phyloP scores from a whole-genome alignment of 2,888 invertebrate species.

The Hylaea fasciaria region DNA sequence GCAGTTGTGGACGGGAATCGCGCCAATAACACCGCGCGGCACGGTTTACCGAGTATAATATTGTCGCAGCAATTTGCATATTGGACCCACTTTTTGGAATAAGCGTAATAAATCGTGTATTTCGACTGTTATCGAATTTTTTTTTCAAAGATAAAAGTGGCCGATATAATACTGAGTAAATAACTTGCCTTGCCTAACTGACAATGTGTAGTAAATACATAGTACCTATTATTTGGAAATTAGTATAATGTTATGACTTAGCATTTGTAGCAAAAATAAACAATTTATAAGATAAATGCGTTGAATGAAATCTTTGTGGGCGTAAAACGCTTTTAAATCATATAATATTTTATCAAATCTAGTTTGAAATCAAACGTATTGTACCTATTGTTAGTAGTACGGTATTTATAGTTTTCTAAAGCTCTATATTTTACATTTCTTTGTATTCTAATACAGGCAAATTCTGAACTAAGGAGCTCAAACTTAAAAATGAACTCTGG shows the following conservation, averaged over 20 bases:
- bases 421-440: not conserved
- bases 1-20: slow-evolving; percentile 16
- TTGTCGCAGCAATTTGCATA: slow-evolving; percentile 8
- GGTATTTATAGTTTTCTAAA: slow-evolving; percentile 3
- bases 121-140: not conserved
- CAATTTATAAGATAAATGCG: slow-evolving; percentile 1
- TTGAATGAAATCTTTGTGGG: slow-evolving; percentile 11
- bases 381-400: not conserved
- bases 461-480: not conserved
- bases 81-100: slow-evolving; percentile 7
- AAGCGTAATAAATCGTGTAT: slow-evolving; percentile 16
- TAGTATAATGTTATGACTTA: too few relatives aligned
- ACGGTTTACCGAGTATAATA: slow-evolving; percentile 15
- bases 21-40: slow-evolving; percentile 17
- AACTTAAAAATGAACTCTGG: too few relatives aligned
- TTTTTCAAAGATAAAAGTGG: not conserved
- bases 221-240: too few relatives aligned
- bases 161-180: too few relatives aligned
- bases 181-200: too few relatives aligned
- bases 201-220: too few relatives aligned
- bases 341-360: slow-evolving; percentile 2
- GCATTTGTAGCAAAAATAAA: too few relatives aligned
- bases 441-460: too few relatives aligned
- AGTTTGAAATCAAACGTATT: slow-evolving; percentile 12
- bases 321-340: slow-evolving; percentile 11